Percentiles rank a stretch among this genome's conserved stretches.
These are phyloP conservation scores for Conchocele bisecta DNA, from an alignment of 2,888 invertebrate species.

Conservation along the genomic window DNA sequence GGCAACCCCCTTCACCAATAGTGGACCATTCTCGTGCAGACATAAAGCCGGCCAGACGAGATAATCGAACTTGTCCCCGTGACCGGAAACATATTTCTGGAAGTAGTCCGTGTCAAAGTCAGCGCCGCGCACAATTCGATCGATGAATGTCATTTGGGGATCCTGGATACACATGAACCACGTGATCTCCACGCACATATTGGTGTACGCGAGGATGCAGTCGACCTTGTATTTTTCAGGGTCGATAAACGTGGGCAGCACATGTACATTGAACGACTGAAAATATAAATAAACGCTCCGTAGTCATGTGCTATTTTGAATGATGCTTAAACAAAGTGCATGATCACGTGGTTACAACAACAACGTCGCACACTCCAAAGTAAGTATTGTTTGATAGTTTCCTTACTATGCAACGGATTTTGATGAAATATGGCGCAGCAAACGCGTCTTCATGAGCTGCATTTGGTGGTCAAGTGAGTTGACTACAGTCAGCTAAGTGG, in stretches of 20 bases:
- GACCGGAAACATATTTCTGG: conserved; percentile 33
- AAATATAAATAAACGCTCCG: neutral
- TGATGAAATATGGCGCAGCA: no score
- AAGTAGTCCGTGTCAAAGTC: conserved; percentile 43
- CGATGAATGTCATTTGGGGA: conserved; percentile 47
- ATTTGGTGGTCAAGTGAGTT: no score
- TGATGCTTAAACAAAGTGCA: no score
- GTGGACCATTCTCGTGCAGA: conserved; percentile 22
- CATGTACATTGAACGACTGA: conserved; percentile 47
- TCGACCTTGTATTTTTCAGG: conserved; percentile 33
- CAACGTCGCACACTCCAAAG: no score
- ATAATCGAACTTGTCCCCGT: conserved; percentile 50
- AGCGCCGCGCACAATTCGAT: conserved; percentile 41
- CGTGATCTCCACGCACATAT: conserved; percentile 46
- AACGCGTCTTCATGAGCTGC: no score
- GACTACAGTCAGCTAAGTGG: no score
- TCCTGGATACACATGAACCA: conserved; percentile 58
- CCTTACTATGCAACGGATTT: no score
- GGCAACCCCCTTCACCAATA: conserved; percentile 51
- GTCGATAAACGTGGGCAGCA: conserved; percentile 55
- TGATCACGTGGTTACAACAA: no score
- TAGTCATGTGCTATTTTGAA: no score
- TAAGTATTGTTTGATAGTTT: no score
- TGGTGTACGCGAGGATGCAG: conserved; percentile 16
- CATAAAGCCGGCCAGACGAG: conserved; percentile 54